phyloP scores from a whole-genome alignment of 2,888 invertebrate genomes.

The Campoplex nolae region DNA sequence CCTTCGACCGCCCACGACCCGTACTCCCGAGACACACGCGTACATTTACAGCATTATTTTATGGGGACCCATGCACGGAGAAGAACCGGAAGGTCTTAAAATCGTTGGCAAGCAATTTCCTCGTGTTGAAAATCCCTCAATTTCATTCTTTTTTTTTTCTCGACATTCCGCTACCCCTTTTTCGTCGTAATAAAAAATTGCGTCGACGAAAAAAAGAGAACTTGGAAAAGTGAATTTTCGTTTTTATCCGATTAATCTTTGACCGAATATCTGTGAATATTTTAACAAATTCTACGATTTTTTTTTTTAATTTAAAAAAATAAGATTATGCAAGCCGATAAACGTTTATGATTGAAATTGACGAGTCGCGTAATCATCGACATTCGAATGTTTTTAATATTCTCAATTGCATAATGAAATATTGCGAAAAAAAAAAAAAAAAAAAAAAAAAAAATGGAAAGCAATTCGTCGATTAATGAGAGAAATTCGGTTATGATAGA shows the following conservation, averaged over 20 bases:
- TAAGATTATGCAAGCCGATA: too few species aligned
- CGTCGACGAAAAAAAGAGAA: too few species aligned
- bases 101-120: slow-evolving; percentile 28
- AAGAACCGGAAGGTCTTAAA: neutral
- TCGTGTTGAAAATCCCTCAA: slow-evolving; percentile 3
- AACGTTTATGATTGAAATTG: too few species aligned
- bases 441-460: neutral
- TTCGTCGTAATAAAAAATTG: too few species aligned
- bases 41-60: slow-evolving; percentile 1
- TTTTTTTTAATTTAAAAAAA: too few species aligned
- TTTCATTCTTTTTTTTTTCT: neutral
- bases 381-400: too few species aligned
- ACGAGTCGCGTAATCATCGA: too few species aligned
- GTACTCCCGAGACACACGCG: slow-evolving; percentile 39
- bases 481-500: neutral
- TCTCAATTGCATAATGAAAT: neutral
- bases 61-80: neutral
- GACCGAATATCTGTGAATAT: too few species aligned
- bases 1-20: slow-evolving; percentile 57
- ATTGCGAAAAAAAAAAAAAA: neutral
- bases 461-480: neutral
- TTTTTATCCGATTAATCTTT: too few species aligned
- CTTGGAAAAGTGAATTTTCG: too few species aligned
- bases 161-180: too few species aligned
- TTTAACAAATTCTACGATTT: too few species aligned